Evolutionary conservation across 2,888 invertebrate species (phyloP).

Genomic region (Sepiola atlantica): DNA sequence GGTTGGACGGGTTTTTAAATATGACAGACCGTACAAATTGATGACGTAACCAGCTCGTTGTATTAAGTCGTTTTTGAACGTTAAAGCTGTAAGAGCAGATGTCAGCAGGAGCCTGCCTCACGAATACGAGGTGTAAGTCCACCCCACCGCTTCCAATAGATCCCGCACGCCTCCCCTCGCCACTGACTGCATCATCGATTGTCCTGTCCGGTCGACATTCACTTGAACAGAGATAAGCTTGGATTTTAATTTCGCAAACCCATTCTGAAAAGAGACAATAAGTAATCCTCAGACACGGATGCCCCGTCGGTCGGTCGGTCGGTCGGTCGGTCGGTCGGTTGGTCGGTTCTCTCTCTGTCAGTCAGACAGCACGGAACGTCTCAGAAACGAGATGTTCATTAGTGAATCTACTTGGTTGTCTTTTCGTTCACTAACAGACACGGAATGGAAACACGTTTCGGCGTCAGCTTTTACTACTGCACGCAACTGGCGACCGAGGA

Average conservation of each 20-base stretch:
- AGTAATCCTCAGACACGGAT: constrained; percentile 32
- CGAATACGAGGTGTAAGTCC: constrained; percentile 32
- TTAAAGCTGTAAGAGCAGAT: constrained; percentile 13
- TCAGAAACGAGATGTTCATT: background rate
- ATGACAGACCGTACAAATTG: background rate
- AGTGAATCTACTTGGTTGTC: background rate
- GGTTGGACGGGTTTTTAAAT: background rate
- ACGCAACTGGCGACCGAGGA: background rate
- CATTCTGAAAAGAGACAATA: constrained; percentile 32
- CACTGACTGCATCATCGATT: background rate
- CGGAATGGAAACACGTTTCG: background rate
- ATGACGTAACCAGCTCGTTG: constrained; percentile 32
- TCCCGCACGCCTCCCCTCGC: background rate
- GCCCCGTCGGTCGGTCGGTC: background rate
- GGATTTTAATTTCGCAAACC: constrained; percentile 13
- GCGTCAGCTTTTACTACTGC: background rate
- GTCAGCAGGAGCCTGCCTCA: constrained; percentile 1
- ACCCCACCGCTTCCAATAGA: background rate
- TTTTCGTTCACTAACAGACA: constrained; percentile 22
- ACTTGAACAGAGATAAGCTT: constrained; percentile 18
- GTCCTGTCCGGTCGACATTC: constrained; percentile 3
- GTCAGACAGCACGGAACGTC: background rate
- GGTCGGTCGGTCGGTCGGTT: too few relatives aligned
- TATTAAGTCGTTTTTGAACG: background rate
- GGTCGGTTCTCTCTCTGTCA: too few relatives aligned